Base-by-base conservation (phyloP, 2,888 invertebrate genomes). In the Cyclophora punctaria region DNA sequence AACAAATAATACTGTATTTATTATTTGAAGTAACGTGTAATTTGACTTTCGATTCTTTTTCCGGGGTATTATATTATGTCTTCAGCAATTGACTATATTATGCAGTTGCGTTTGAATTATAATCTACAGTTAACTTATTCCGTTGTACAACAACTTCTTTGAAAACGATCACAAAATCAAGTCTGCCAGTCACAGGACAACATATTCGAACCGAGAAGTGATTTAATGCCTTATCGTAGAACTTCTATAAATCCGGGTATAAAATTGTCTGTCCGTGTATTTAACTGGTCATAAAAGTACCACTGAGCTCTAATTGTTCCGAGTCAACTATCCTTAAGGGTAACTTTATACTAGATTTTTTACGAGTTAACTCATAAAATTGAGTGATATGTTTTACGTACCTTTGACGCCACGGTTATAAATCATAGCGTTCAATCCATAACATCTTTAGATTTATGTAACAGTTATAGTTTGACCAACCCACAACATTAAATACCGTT, bases 221-320 rank as follows among this genome's bases (percentile, higher is more conserved):
- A 20, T 20, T 20, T 34, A 5, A 62, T 66, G 67, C 61, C 64
- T 47, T 52, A 53, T 62, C 58, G 60, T 61, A 57, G 51, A 53
- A 48, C 58, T 62, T 60, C 68, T 69, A 74, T 75, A 78, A 80
- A 79, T 75, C 69, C 69, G 73, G 75, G 75, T 77, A 78, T 82
- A 77, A 82, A 82, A 73, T 20, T 66, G 68, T 59, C 60, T 63
- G 67, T 59, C 68, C 64, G 77, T 76, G 53, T 70, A 20, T 79
- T 84, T 83, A 77, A 82, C 70, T 71, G 69, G 69, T 71, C 75
- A 79, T 85, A 75, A 82, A 85, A 79, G 66, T 62, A 71, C 73
- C 65, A 82, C 79, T 76, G 78, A 78, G 74, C 64, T 67, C 75
- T 80, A 81, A 83, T 82, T 82, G 81, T 83, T 62, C 62, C 55